Evolutionary conservation across 2,797 vertebrate species (phyloP).

Genomic region (Chelidonichthys spinosus): DNA sequence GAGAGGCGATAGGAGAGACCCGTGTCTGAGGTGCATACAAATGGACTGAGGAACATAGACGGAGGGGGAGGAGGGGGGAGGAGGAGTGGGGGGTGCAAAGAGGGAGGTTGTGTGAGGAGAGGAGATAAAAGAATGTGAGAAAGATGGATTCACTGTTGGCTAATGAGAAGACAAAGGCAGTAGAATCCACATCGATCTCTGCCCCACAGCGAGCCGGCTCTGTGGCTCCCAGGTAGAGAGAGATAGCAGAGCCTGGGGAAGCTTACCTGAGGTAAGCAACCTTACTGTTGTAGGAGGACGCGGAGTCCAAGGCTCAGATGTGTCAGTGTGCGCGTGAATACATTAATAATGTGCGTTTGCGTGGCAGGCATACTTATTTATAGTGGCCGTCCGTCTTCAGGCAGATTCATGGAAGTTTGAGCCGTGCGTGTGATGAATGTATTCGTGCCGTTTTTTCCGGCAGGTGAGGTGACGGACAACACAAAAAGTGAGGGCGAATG

Average conservation of each 20-base stretch:
- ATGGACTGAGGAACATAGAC: slow-evolving; percentile 72
- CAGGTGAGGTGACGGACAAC: slow-evolving; percentile 29
- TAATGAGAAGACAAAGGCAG: slow-evolving; percentile 82
- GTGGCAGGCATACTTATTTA: slow-evolving; percentile 19
- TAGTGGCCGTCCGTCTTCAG: background rate
- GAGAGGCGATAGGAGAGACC: slow-evolving; percentile 73
- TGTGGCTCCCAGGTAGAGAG: slow-evolving; percentile 59
- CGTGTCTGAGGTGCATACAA: slow-evolving; percentile 82
- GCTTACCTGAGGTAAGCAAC: slow-evolving; percentile 71
- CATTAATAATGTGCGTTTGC: slow-evolving; percentile 9
- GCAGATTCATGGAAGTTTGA: slow-evolving; percentile 39
- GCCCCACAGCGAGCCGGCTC: slow-evolving; percentile 68
- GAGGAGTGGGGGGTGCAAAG: slow-evolving; percentile 27
- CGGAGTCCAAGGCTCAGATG: slow-evolving; percentile 22
- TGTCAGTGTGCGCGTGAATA: slow-evolving; percentile 12
- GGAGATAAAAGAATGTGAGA: slow-evolving; percentile 79
- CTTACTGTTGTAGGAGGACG: slow-evolving; percentile 34
- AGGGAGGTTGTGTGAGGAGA: slow-evolving; percentile 64
- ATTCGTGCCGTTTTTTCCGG: slow-evolving; percentile 2
- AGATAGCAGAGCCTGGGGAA: slow-evolving; percentile 36
- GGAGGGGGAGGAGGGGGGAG: slow-evolving; percentile 25
- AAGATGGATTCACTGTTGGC: slow-evolving; percentile 79
- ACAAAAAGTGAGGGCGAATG: slow-evolving; percentile 26
- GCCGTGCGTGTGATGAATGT: slow-evolving; percentile 25
- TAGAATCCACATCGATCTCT: slow-evolving; percentile 78